Evolutionary conservation across 2,113 vertebrate species (phyloP), one percentile per base, ranked within the genome.

Genomic region (Syngnathus typhle): DNA sequence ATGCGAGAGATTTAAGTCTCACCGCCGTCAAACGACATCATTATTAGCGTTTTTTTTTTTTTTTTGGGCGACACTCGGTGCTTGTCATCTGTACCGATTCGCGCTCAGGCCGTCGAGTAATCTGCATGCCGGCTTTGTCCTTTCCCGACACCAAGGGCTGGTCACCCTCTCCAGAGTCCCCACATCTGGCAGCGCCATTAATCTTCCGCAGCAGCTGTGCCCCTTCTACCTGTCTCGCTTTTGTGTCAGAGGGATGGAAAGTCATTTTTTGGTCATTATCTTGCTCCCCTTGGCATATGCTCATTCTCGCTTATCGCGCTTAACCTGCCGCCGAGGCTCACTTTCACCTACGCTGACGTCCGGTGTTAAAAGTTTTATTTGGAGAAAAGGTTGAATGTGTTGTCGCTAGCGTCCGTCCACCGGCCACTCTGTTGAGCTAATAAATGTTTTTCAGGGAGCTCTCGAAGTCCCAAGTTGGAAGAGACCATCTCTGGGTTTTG

Each of bases 181-280:
- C 82, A 79, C 84, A 80, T 85, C 80, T 88, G 83, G 85, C 89
- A 86, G 83, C 76, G 67, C 83, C 84, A 87, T 91, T 88, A 90
- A 91, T 91, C 88, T 88, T 84, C 73, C 78, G 67, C 69, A 76
- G 80, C 80, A 86, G 84, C 82, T 88, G 82, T 87, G 85, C 76
- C 83, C 41, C 83, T 84, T 54, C 71, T 85, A 88, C 80, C 85
- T 83, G 82, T 83, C 84, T 82, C 78, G 85, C 84, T 62, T 84
- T 88, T 88, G 84, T 88, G 85, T 84, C 85, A 83, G 74, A 82
- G 75, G 85, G 84, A 80, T 77, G 75, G 75, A 84, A 86, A 88
- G 84, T 86, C 80, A 84, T 62, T 89, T 87, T 88, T 82, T 85
- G 83, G 78, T 86, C 80, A 84, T 91, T 88, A 89, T 88, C 80